Base-by-base conservation (phyloP, 2,113 vertebrate genomes). In the Ranitomeya variabilis region DNA sequence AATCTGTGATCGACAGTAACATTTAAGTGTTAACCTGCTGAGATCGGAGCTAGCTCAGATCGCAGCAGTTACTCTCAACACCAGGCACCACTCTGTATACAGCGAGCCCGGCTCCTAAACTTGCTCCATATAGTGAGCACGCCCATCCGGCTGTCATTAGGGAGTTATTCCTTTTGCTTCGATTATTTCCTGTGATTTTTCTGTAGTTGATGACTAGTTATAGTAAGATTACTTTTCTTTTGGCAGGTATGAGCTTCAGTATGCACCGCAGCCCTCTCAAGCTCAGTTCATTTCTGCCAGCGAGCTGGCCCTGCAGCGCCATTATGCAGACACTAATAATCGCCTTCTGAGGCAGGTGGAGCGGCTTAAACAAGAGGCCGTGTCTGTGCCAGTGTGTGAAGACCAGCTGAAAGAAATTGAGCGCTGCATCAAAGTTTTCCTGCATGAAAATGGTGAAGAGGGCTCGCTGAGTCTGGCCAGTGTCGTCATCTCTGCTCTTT, bases 401-500 rank as follows among this genome's bases (percentile, higher is more conserved):
- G 98, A 99, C 89, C 98, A 99, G 93, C 91, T 99, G 87, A 97
- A 99, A 91, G 98, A 99, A 95, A 99, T 99, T 5, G 97, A 99
- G 83, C 97, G 96, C 89, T 99, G 98, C 92, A 99, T 99, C 54
- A 96, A 95, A 8, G 97, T 97, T 5, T 99, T 98, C 90, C 96
- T 99, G 5, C 95, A 94, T 2, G 98, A 99, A 91, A 98, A 99
- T 0, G 96, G 95, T 51, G 98, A 99, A 90, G 94, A 96, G 1
- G 97, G 97, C 51, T 97, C 97, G 0, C 93, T 98, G 77, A 98
- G 98, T 92, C 89, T 99, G 89, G 97, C 98, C 0, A 97, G 96
- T 0, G 97, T 99, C 86, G 97, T 99, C 90, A 95, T 97, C 83
- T 97, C 98, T 0, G 98, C 98, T 0, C 97, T 99, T 14, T 98